These are phyloP conservation scores for Halichoeres trimaculatus DNA, from an alignment of 2,113 vertebrate genomes.

Conservation along the genomic window DNA sequence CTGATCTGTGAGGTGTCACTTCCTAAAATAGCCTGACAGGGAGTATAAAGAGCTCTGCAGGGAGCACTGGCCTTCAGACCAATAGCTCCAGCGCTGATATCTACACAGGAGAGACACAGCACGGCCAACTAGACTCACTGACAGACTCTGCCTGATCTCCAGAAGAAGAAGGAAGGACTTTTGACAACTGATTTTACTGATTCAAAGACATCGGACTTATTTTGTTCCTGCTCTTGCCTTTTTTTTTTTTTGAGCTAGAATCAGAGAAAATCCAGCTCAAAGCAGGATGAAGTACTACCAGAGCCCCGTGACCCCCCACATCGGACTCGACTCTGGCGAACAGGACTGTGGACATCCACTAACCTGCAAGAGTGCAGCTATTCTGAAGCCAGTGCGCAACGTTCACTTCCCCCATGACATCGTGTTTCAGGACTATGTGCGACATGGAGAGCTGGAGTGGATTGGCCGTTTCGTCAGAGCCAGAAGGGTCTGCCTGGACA, in stretches of 20 bases:
- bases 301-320: slow-evolving; percentile 57
- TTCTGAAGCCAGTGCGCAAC: slow-evolving; percentile 77
- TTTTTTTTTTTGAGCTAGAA: too few species aligned
- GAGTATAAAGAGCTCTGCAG: slow-evolving; percentile 74
- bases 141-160: slow-evolving; percentile 10
- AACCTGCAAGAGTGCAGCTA: slow-evolving; percentile 44
- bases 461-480: slow-evolving; percentile 91
- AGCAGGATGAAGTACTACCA: slow-evolving; percentile 86
- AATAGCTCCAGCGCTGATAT: slow-evolving; percentile 13
- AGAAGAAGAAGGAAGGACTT: not conserved
- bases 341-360: slow-evolving; percentile 37
- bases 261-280: not conserved
- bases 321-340: slow-evolving; percentile 51
- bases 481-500: slow-evolving; percentile 88
- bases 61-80: slow-evolving; percentile 50
- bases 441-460: slow-evolving; percentile 93
- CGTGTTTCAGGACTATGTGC: slow-evolving; percentile 92
- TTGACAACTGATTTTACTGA: not conserved
- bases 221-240: too few species aligned
- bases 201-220: not conserved
- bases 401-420: slow-evolving; percentile 93
- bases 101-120: slow-evolving; percentile 5
- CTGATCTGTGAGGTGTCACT: slow-evolving; percentile 61
- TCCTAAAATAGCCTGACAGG: slow-evolving; percentile 77
- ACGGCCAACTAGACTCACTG: slow-evolving; percentile 21